Percentiles rank a stretch among this genome's conserved stretches.
phyloP scores from a whole-genome alignment of 53 echinoderm and acorn worm species.

The Pentamera pediparva region DNA sequence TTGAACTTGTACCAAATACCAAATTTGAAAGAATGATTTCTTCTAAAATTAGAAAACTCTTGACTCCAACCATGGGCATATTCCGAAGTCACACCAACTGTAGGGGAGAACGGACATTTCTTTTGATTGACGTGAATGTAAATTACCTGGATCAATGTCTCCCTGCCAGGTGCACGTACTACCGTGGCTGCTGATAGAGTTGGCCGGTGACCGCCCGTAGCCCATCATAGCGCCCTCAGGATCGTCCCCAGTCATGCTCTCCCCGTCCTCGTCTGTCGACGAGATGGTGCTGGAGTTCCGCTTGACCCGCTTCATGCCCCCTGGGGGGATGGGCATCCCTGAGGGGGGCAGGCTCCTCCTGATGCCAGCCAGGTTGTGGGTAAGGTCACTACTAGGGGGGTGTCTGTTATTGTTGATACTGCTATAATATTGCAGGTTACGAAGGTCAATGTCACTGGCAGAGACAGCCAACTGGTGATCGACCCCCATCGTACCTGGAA shows the following conservation, averaged over 20 bases:
- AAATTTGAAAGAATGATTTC: neutral
- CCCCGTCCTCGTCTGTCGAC: conserved; percentile 75
- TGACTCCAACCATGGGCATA: neutral
- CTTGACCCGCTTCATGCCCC: conserved; percentile 81
- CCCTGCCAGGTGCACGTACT: conserved; percentile 97
- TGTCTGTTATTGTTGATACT: conserved; percentile 55
- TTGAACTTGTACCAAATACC: neutral
- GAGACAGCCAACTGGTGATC: conserved; percentile 40
- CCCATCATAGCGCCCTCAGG: conserved; percentile 60
- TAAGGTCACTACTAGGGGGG: conserved; percentile 20
- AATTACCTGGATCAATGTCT: conserved; percentile 82
- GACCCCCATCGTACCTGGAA: conserved; percentile 48
- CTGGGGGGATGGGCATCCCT: conserved; percentile 28
- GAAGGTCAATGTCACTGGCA: conserved; percentile 68
- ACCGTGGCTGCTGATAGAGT: conserved; percentile 89
- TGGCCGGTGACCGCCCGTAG: conserved; percentile 82
- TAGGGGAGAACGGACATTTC: too few species aligned
- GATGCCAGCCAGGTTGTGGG: conserved; percentile 30
- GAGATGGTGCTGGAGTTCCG: conserved; percentile 98
- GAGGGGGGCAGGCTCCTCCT: conserved; percentile 50
- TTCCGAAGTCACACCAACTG: too few species aligned
- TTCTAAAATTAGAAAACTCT: neutral
- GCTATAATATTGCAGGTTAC: conserved; percentile 72
- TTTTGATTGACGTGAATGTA: neutral
- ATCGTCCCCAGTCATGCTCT: conserved; percentile 84